Conservation (phyloP, 53 echinoderm and acorn worm genomes). For the Astropecten irregularis region DNA sequence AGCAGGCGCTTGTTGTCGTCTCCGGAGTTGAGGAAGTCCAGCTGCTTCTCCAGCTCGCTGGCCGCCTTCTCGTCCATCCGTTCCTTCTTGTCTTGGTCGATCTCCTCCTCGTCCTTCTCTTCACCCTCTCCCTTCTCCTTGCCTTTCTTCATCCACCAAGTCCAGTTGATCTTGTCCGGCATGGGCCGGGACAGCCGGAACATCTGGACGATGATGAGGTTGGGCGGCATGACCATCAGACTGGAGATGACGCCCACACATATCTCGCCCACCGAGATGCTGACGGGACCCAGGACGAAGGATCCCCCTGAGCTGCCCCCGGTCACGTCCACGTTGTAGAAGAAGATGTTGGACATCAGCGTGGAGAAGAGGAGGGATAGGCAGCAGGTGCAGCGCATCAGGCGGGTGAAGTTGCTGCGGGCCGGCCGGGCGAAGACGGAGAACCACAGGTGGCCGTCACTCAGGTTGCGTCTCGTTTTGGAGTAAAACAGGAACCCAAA, state of each 20-base stretch:
- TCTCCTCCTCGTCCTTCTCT: slow-evolving; percentile 53
- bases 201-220: slow-evolving; percentile 81
- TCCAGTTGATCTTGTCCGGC: slow-evolving; percentile 57
- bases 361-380: slow-evolving; percentile 88
- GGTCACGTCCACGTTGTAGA: slow-evolving; percentile 61
- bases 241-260: slow-evolving; percentile 84
- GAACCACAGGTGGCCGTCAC: slow-evolving; percentile 96
- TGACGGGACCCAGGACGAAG: slow-evolving; percentile 68
- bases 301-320: not conserved
- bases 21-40: slow-evolving; percentile 74
- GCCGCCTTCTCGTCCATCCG: slow-evolving; percentile 75
- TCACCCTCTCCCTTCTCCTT: slow-evolving; percentile 9
- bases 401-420: slow-evolving; percentile 87
- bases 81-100: slow-evolving; percentile 74
- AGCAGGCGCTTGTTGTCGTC: slow-evolving; percentile 58
- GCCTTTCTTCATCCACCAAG: slow-evolving; percentile 41
- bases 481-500: slow-evolving; percentile 89
- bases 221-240: slow-evolving; percentile 89
- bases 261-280: slow-evolving; percentile 75
- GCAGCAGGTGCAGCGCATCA: slow-evolving; percentile 87
- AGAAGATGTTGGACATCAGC: slow-evolving; percentile 96
- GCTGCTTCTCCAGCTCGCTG: slow-evolving; percentile 73
- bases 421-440: slow-evolving; percentile 84
- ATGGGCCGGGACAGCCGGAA: slow-evolving; percentile 69
- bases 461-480: slow-evolving; percentile 80